Conservation (phyloP, 2,113 vertebrate species). For the Pavo muticus region DNA sequence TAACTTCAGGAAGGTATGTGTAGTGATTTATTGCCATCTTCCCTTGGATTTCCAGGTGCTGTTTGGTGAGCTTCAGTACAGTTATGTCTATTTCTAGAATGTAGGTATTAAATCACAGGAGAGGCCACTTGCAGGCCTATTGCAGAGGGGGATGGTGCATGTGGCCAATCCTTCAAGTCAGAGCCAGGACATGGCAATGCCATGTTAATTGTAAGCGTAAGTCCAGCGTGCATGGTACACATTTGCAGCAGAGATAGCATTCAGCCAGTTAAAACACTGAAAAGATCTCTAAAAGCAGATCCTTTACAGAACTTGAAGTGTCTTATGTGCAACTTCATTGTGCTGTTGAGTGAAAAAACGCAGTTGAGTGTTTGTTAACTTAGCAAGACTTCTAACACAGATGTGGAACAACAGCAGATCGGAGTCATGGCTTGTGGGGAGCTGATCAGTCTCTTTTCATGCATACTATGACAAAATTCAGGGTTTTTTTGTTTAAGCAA, state of each 20-base stretch:
- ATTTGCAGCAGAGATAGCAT: background rate
- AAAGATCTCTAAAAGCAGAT: background rate
- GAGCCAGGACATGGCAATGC: background rate
- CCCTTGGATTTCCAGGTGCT: background rate
- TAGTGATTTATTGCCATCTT: background rate
- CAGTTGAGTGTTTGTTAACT: background rate
- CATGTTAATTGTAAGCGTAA: background rate
- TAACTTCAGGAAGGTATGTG: background rate
- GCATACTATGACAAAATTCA: fast-evolving
- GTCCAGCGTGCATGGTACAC: fast-evolving
- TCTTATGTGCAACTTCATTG: background rate
- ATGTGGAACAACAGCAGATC: background rate
- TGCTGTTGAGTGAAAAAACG: background rate
- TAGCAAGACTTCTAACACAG: background rate
- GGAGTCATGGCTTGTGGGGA: background rate
- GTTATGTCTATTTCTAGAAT: background rate
- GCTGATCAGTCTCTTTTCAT: background rate
- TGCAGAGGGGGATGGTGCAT: background rate
- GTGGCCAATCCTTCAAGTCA: background rate
- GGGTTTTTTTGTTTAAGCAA: background rate
- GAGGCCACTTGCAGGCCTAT: background rate
- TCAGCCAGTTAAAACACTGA: background rate
- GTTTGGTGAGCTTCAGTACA: background rate
- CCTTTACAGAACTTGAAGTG: background rate
- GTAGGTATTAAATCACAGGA: background rate